Conservation (phyloP, 35 echinoderm and acorn worm genomes). For the Patiria miniata region DNA sequence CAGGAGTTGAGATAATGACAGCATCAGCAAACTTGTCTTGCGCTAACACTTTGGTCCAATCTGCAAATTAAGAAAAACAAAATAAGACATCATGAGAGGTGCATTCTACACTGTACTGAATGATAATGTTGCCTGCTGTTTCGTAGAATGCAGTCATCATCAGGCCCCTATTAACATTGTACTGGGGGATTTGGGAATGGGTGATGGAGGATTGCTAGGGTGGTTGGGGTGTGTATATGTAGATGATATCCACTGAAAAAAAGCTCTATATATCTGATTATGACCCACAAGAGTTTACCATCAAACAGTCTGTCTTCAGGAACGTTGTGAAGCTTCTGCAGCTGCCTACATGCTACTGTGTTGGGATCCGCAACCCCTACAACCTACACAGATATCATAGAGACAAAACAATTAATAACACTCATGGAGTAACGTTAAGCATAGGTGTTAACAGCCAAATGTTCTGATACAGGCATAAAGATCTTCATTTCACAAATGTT, state of each 20-base stretch:
- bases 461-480: no score
- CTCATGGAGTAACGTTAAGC: background rate
- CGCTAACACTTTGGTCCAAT: constrained; percentile 67
- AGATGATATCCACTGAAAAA: no score
- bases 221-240: no score
- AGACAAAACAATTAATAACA: background rate
- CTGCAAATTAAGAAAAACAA: background rate
- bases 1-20: constrained; percentile 89
- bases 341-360: constrained; percentile 40
- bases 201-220: no score
- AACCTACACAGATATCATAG: constrained; percentile 51
- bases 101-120: no score
- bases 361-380: constrained; percentile 91
- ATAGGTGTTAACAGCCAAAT: no score
- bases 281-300: constrained; percentile 34
- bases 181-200: no score
- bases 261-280: no score
- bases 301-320: constrained; percentile 60
- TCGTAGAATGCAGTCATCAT: no score
- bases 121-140: no score
- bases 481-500: no score
- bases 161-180: no score
- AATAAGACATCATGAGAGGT: background rate
- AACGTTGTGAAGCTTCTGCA: constrained; percentile 71
- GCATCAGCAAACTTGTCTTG: constrained; percentile 91